Base-by-base conservation (phyloP, 2,888 invertebrate genomes). In the Theretra japonica region DNA sequence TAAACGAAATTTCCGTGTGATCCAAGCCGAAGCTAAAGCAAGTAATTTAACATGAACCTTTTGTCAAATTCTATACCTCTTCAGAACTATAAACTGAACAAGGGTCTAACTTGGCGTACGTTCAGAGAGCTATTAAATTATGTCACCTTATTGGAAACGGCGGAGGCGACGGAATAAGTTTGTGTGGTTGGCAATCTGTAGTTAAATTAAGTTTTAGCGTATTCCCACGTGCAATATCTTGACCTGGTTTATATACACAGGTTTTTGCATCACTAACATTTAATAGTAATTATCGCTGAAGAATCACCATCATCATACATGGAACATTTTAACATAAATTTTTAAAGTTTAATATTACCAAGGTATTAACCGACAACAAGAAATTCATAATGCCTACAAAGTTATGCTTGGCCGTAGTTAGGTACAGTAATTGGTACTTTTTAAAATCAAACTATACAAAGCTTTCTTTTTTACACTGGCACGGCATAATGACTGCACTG, bases 161-260 rank as follows among this genome's bases (percentile, higher is more conserved):
- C n/a, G 53, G n/a, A 4, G 53, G 53, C 53, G 53, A 53, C n/a
- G 6, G 53, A n/a, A 53, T n/a, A 53, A 53, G 53, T 53, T 53
- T 53, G 53, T 53, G 53, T n/a, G 53, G 53, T 53, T n/a, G 17
- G 53, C 19, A n/a, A 53, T n/a, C 17, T 53, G 53, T n/a, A 53
- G 53, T 53, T 53, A 53, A 53, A 53, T 53, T 53, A 53, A 53
- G 53, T 53, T 53, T n/a, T n/a, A 53, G n/a, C 53, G 19, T 53
- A n/a, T n/a, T 53, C n/a, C 1, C 1, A n/a, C n/a, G 17, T 53
- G n/a, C 48, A 53, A 53, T 53, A n/a, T 53, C 53, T 53, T 53
- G 7, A 53, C 53, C 17, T 53, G n/a, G 53, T 53, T n/a, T 53
- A 7, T n/a, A 53, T 41, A 41, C 15, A 11, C 2, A 15, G 41